Evolutionary conservation across 1,140 invertebrate species (phyloP), one percentile per base, ranked within the genome.

Genomic region (Formica exsecta): DNA sequence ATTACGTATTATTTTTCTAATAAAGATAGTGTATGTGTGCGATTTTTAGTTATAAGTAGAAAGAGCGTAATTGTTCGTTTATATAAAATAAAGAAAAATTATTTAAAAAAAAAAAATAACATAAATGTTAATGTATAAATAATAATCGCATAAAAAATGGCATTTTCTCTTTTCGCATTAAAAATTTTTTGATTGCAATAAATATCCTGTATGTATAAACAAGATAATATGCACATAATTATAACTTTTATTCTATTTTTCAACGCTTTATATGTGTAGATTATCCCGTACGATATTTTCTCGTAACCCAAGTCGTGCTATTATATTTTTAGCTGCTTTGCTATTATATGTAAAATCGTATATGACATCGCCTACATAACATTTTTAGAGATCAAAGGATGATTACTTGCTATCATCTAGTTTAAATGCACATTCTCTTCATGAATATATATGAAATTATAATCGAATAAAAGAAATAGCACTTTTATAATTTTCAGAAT

Each of bases 241-340:
- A 65, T 51, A 79, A 66, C 44, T 80, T 66, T 38, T 13, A 54
- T 68, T 80, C 76, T 54, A 80, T 70, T 80, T 80, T 70, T 25
- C 32, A 29, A 59, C 13, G 64, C 4, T 68, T 32, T 19, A 66
- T 44, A 29, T 57, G 36, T 54, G 32, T 73, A 65, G 38, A 70
- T 70, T 71, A 70, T 81, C 36, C 71, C 66, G n/a, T 59, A 44
- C 41, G 79, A 38, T 32, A 74, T 59, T 44, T 83, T 74, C 76
- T 68, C 32, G 44, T 38, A 80, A 44, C 74, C 61, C 51, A 64
- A 25, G 77, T 71, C n/a, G 75, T 62, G 25, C 5, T 22, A 6
- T 48, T 74, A 51, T 87, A 87, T 84, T 85, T 88, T 81, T 87
- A 87, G 48, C 19, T 73, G 5, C 41, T 41, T 44, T 57, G 64